Base-by-base conservation (phyloP, 2,113 vertebrate genomes). In the Oncorhynchus mykiss region DNA sequence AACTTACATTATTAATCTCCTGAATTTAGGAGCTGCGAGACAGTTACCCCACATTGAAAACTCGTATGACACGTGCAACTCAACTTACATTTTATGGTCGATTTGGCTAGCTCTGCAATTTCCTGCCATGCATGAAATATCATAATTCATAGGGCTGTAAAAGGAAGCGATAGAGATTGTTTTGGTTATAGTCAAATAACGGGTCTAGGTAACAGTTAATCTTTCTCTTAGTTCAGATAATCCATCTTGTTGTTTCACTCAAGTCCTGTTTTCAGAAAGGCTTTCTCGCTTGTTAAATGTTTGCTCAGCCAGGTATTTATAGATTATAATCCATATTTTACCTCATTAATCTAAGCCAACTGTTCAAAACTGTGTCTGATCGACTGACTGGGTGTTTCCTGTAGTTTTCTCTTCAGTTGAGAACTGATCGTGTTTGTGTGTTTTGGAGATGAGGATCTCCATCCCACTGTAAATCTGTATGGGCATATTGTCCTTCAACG, bases 231-330 rank as follows among this genome's bases (percentile, higher is more conserved):
- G 7, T 22, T 62, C 83, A 3, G 12, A 14, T 78, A 79, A 88
- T 87, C 81, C 79, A 86, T 88, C 84, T 86, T 85, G 80, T 80
- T 83, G 75, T 84, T 84, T 79, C 67, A 85, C 84, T 71, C 49
- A 69, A 82, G 75, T 78, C 76, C 78, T 51, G 80, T 70, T 81
- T 75, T 80, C 72, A 71, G 67, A 60, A 65, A 72, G 7, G 1
- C 48, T 80, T 75, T 51, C 45, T 70, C 3, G 16, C 68, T 64
- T 49, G 3, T 69, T 8, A 51, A 73, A 45, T 22, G 25, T 60
- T 70, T 6, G 16, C 25, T 66, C 27, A 51, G 66, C 11, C 29
- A 4, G 76, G 14, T 24, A 74, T 62, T 84, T 81, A 65, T 73
- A 39, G 66, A 57, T 1, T 67, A 71, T 66, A 77, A 80, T 84